Evolutionary conservation across 2,888 invertebrate species (phyloP).

Genomic region (Caenorhabditis doughertyi): DNA sequence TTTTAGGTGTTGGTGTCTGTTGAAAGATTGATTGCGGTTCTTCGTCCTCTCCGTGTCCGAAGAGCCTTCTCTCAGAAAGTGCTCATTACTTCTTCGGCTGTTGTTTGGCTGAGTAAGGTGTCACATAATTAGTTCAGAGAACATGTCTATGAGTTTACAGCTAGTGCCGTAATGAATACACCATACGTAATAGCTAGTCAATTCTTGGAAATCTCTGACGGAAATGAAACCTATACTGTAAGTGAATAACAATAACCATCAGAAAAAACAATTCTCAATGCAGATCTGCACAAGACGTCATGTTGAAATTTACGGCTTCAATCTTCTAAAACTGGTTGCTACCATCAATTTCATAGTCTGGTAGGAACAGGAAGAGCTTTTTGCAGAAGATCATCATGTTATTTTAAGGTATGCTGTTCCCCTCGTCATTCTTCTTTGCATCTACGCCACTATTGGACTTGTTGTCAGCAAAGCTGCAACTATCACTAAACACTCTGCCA

Average conservation of each 20-base stretch:
- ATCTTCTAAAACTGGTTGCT: slow-evolving; percentile 78
- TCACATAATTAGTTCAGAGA: not conserved
- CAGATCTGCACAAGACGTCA: slow-evolving; percentile 77
- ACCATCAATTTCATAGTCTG: slow-evolving; percentile 80
- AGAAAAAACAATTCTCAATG: not conserved
- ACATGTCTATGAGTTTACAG: slow-evolving; percentile 27
- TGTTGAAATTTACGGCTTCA: slow-evolving; percentile 71
- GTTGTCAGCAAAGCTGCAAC: slow-evolving; percentile 77
- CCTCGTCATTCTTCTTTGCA: slow-evolving; percentile 82
- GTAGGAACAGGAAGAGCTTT: slow-evolving; percentile 57
- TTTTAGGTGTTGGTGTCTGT: slow-evolving; percentile 79
- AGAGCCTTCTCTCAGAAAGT: slow-evolving; percentile 75
- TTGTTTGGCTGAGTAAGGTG: slow-evolving; percentile 76
- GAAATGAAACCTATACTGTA: slow-evolving; percentile 70
- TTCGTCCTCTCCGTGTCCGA: slow-evolving; percentile 79
- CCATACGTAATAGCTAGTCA: slow-evolving; percentile 80
- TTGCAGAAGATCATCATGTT: slow-evolving; percentile 35
- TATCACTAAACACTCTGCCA: slow-evolving; percentile 69
- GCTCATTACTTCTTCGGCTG: slow-evolving; percentile 71
- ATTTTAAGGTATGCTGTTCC: slow-evolving; percentile 82
- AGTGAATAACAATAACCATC: not conserved
- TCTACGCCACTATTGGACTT: slow-evolving; percentile 83
- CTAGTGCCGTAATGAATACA: slow-evolving; percentile 76
- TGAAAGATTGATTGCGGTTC: slow-evolving; percentile 80
- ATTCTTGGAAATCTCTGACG: slow-evolving; percentile 74